phyloP scores from a whole-genome alignment of 2,888 invertebrate genomes.

The Nephrotoma flavescens region DNA sequence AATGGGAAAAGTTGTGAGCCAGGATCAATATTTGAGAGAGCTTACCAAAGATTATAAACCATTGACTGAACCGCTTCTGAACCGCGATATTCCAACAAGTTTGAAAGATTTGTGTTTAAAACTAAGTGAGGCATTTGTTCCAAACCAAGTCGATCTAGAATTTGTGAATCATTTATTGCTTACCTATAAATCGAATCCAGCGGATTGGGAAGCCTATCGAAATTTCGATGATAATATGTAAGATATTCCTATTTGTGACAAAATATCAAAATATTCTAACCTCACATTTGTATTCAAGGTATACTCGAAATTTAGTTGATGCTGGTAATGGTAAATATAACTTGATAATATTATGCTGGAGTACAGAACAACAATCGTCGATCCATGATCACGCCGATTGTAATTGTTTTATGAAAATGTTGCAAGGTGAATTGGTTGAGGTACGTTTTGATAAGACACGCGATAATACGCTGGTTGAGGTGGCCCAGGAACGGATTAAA shows the following conservation, averaged over 20 bases:
- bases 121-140: neutral
- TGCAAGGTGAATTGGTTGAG: constrained; percentile 71
- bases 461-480: constrained; percentile 39
- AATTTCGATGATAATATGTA: neutral
- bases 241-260: no score
- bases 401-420: constrained; percentile 94
- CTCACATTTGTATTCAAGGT: constrained; percentile 38
- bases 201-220: neutral
- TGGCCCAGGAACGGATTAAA: constrained; percentile 44
- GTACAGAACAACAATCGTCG: constrained; percentile 83
- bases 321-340: constrained; percentile 95
- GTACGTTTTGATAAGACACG: constrained; percentile 33
- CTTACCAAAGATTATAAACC: neutral
- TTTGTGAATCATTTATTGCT: neutral
- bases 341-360: constrained; percentile 96
- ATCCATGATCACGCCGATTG: constrained; percentile 95
- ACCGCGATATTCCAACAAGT: neutral
- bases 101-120: neutral
- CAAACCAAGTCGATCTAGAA: neutral
- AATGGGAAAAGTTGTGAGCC: neutral
- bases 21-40: neutral
- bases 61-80: neutral
- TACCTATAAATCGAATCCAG: neutral
- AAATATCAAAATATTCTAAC: no score
- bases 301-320: constrained; percentile 92